Evolutionary conservation across 2,113 vertebrate genomes (phyloP).

Genomic region (Dendrocopos noguchii): DNA sequence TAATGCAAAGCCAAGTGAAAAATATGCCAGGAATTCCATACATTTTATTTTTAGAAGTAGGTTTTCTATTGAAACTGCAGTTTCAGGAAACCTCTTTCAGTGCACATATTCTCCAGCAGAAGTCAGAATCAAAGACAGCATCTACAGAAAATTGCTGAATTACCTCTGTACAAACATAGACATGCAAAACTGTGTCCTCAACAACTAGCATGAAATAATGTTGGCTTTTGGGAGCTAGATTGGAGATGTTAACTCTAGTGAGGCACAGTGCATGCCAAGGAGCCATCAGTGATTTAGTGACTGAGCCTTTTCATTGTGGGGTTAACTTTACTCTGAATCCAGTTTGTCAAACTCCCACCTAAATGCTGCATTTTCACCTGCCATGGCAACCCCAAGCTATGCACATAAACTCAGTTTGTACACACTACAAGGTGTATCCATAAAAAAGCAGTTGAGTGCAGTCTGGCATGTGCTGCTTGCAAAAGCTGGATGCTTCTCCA

Average conservation of each 20-base stretch:
- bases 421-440: neutral
- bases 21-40: slow-evolving; percentile 61
- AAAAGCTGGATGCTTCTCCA: neutral
- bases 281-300: neutral
- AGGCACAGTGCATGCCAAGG: neutral
- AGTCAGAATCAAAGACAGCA: slow-evolving; percentile 5
- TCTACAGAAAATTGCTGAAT: neutral
- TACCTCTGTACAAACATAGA: neutral
- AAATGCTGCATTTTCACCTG: neutral
- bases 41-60: slow-evolving; percentile 50
- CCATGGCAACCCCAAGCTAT: neutral
- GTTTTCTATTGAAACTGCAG: slow-evolving; percentile 33
- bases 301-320: accelerated
- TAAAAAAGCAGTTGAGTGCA: neutral
- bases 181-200: neutral
- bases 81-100: slow-evolving; percentile 48
- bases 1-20: slow-evolving; percentile 52
- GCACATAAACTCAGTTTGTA: neutral
- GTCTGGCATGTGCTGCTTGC: neutral
- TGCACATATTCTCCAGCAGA: neutral
- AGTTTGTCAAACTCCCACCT: neutral
- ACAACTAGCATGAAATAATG: neutral
- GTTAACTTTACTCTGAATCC: neutral
- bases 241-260: neutral
- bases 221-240: neutral